Evolutionary conservation across 2,797 vertebrate species (phyloP).

Genomic region (Benthosema pterotum): DNA sequence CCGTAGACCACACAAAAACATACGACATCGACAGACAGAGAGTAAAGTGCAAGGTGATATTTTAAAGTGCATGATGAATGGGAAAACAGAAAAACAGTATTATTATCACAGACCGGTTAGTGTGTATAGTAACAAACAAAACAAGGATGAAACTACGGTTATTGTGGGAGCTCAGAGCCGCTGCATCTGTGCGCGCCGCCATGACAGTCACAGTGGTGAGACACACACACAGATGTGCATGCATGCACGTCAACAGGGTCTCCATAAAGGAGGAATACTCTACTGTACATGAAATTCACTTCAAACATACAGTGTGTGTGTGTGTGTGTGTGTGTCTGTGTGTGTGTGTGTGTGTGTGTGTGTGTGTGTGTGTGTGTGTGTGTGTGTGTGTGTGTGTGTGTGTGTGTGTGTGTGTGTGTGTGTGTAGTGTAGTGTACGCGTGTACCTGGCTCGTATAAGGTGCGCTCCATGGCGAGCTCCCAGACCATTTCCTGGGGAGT

Average conservation of each 20-base stretch:
- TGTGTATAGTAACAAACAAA: too few species aligned
- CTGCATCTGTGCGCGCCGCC: too few species aligned
- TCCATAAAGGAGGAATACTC: conserved; percentile 20
- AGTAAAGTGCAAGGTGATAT: too few species aligned
- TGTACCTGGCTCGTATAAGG: conserved; percentile 94
- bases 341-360: background rate
- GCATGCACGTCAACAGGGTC: background rate
- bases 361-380: background rate
- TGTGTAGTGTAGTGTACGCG: background rate
- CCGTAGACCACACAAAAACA: too few species aligned
- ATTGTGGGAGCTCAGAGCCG: too few species aligned
- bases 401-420: conserved; percentile 4
- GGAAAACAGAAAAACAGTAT: too few species aligned
- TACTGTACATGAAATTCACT: background rate
- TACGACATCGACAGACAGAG: too few species aligned
- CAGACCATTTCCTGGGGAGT: conserved; percentile 92
- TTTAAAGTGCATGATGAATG: too few species aligned
- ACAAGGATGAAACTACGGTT: too few species aligned
- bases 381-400: conserved; percentile 8
- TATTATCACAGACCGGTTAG: too few species aligned
- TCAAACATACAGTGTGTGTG: background rate
- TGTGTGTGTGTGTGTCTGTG: background rate
- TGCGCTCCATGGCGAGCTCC: conserved; percentile 89
- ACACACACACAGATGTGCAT: too few species aligned
- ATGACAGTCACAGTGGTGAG: too few species aligned